These are phyloP conservation scores for Amazona guildingii DNA, from an alignment of 2,113 vertebrate genomes.

Conservation along the genomic window DNA sequence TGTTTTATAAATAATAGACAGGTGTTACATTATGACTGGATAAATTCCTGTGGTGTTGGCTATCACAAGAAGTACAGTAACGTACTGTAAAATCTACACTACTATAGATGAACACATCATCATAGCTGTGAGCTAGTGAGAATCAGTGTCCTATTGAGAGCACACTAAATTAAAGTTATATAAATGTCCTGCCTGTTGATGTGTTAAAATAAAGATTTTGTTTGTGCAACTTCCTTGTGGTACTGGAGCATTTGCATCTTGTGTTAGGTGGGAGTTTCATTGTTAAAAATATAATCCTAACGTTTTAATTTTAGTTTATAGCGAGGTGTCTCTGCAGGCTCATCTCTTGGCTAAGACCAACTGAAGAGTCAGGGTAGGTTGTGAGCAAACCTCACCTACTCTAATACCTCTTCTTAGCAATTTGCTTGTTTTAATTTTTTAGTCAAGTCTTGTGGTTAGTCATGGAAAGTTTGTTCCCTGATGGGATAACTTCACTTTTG, in stretches of 20 bases:
- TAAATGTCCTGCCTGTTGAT: neutral
- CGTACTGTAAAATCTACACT: too few relatives aligned
- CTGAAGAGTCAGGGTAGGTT: neutral
- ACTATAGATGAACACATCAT: rapidly evolving
- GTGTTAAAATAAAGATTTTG: neutral
- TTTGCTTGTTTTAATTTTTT: neutral
- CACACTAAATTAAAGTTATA: neutral
- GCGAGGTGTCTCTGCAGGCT: neutral
- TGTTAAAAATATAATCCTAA: neutral
- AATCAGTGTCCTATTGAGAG: neutral
- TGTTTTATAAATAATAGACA: neutral
- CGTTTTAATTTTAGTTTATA: neutral
- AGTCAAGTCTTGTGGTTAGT: neutral
- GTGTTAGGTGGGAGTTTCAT: neutral
- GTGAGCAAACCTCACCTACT: neutral
- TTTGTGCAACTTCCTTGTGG: neutral
- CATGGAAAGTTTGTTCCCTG: neutral
- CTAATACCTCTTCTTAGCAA: neutral
- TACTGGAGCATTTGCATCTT: neutral
- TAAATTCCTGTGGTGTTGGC: neutral
- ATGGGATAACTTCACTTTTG: neutral
- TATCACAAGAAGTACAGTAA: neutral
- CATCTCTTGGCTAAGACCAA: rapidly evolving
- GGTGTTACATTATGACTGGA: neutral
- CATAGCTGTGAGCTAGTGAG: neutral